Evolutionary conservation across 2,888 invertebrate species (phyloP).

Genomic region (Zaprionus bogoriensis): DNA sequence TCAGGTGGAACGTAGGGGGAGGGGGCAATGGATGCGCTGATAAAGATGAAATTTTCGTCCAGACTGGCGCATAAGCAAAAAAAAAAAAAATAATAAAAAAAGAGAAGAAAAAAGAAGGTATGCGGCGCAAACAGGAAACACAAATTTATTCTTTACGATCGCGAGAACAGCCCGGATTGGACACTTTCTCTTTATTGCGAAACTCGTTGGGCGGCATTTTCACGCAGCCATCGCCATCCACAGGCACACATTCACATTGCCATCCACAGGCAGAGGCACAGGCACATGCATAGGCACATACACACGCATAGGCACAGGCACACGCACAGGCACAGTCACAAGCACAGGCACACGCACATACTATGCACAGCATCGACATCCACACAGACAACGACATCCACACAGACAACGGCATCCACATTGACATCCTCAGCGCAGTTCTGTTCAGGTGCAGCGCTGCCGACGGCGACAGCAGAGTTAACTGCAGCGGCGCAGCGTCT

Average conservation of each 20-base stretch:
- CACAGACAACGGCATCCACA: constrained; percentile 20
- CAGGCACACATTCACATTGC: no score
- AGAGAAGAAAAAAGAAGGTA: constrained; percentile 23
- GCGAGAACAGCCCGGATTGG: constrained; percentile 75
- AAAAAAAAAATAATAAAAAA: constrained; percentile 2
- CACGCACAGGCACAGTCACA: no score
- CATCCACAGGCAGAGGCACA: not conserved
- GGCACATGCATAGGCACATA: constrained; percentile 1
- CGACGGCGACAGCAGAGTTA: not conserved
- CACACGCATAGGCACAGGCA: no score
- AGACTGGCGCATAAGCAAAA: not conserved
- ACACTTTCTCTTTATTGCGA: constrained; percentile 80
- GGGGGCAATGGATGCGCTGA: constrained; percentile 14
- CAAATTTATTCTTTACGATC: constrained; percentile 81
- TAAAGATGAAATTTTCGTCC: constrained; percentile 51
- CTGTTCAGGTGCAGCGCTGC: constrained; percentile 5
- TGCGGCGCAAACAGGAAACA: constrained; percentile 76
- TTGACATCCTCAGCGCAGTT: constrained; percentile 49
- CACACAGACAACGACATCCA: constrained; percentile 14
- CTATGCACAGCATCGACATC: no score
- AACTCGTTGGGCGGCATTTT: constrained; percentile 78
- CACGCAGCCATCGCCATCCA: constrained; percentile 51
- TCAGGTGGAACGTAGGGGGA: not conserved
- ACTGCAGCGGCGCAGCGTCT: constrained; percentile 25
- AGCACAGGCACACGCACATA: not conserved